Base-by-base conservation (phyloP, 2,888 invertebrate species). In the Cephus pygmeus region DNA sequence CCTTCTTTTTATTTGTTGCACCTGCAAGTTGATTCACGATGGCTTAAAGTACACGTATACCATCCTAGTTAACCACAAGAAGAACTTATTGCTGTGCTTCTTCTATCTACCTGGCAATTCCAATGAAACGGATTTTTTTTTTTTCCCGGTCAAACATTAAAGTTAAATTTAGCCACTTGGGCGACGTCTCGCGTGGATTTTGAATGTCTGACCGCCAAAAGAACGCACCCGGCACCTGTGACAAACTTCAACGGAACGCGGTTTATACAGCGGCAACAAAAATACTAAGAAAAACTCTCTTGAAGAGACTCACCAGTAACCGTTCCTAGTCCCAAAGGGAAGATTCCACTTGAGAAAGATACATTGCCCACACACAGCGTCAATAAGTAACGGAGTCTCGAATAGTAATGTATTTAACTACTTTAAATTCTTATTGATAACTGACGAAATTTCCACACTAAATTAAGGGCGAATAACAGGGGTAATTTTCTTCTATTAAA, bases 401-500 rank as follows among this genome's bases (percentile, higher is more conserved):
- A 56, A 9, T 9, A 56, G 23, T 56, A 56, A 23, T 56, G 23
- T 56, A 56, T 9, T 23, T 56, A 56, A 56, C 23, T 56, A 23
- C 1, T 23, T 23, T 2, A 9, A 56, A 23, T 23, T 56, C 56
- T 56, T 56, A 56, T 23, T 23, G 23, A 23, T 56, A 56, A 56
- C 56, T 56, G 23, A 23, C 23, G 56, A 56, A 56, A 56, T 15
- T 56, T 56, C 23, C 9, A 56, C 6, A 56, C 23, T 56, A 56
- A 56, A 23, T 56, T 23, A 23, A 56, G 23, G 9, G 15, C 56
- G 15, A 9, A 56, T 56, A 56, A 56, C 56, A 56, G 56, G 56
- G 56, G 56, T 56, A 56, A 56, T 23, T 56, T 56, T 56, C 56
- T 23, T 56, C 56, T 85, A 86, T 85, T 81, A 86, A 82, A 85